Percentiles rank a stretch among this genome's conserved stretches.
phyloP scores from a whole-genome alignment of 2,797 vertebrate genomes.

The Sebastes itinus region DNA sequence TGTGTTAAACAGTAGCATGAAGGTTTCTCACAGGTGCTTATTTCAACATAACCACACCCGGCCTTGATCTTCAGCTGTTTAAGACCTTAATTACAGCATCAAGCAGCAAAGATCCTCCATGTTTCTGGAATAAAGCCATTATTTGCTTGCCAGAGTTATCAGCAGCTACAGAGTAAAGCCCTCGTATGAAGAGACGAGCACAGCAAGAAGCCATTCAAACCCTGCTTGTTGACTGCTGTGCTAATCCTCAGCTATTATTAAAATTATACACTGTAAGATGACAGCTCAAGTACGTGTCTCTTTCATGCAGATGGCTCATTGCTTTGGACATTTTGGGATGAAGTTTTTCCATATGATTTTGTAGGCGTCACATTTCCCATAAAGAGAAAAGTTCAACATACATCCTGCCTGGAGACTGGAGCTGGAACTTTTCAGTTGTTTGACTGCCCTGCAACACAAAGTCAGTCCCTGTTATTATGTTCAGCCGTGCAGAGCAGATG shows the following conservation, averaged over 20 bases:
- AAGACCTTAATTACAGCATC: slow-evolving; percentile 65
- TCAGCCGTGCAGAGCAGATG: slow-evolving; percentile 65
- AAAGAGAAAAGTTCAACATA: slow-evolving; percentile 34
- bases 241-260: slow-evolving; percentile 44
- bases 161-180: slow-evolving; percentile 17
- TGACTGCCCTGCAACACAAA: slow-evolving; percentile 38
- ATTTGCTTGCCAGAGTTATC: slow-evolving; percentile 43
- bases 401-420: slow-evolving; percentile 17
- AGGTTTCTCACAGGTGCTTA: slow-evolving; percentile 52
- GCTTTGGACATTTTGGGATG: slow-evolving; percentile 12
- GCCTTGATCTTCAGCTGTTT: slow-evolving; percentile 54
- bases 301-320: slow-evolving; percentile 15
- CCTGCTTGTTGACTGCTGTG: slow-evolving; percentile 51
- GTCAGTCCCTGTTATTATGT: slow-evolving; percentile 75
- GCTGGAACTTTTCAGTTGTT: slow-evolving; percentile 37
- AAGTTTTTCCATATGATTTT: slow-evolving; percentile 40
- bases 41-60: slow-evolving; percentile 61
- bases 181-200: slow-evolving; percentile 26
- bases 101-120: slow-evolving; percentile 17
- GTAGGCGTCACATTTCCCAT: slow-evolving; percentile 29
- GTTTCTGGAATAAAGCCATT: slow-evolving; percentile 51
- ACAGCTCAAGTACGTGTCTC: slow-evolving; percentile 25
- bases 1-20: slow-evolving; percentile 15
- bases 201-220: slow-evolving; percentile 51
- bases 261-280: slow-evolving; percentile 42